Base-by-base conservation (phyloP, 2,113 vertebrate genomes). In the Myanophis thanlyinensis region DNA sequence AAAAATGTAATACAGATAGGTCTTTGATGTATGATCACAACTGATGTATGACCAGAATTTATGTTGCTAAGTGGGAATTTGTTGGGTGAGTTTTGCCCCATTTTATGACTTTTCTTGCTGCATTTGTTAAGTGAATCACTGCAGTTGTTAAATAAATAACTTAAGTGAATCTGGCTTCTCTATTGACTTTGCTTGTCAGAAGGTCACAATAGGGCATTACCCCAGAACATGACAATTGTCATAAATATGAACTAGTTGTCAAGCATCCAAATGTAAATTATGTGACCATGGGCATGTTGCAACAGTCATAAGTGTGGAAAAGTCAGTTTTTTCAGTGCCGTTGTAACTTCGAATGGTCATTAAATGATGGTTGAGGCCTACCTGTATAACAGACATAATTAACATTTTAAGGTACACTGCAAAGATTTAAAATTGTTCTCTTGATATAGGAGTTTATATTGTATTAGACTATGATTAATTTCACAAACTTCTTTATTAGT, bases 401-500 rank as follows among this genome's bases (percentile, higher is more conserved):
- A 94, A 0, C 0, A 52, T 96, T 96, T 96, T 94, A 93, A 94
- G 93, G 92, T 87, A 95, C 87, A 87, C 44, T 92, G 54, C 91
- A 95, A 51, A 87, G 89, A 89, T 94, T 91, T 27, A 47, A 87
- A 95, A 93, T 95, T 89, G 10, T 25, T 94, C 56, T 89, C 88
- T 93, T 73, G 92, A 67, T 89, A 89, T 27, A 96, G 95, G 92
- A 95, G 93, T 91, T 93, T 93, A 92, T 92, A 92, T 95, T 96
- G 96, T 91, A 95, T 93, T 95, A 95, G 56, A 94, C 48, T 89
- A 51, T 92, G 80, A 56, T 92, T 96, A 96, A 95, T 96, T 92
- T 96, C 95, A 95, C 51, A 91, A 47, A 22, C 92, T 89, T 67
- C 0, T 80, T 92, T 95, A 95, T 95, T 87, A 95, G 52, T 93